Conservation (phyloP, 2,797 vertebrate species). For the Pterois miles region DNA sequence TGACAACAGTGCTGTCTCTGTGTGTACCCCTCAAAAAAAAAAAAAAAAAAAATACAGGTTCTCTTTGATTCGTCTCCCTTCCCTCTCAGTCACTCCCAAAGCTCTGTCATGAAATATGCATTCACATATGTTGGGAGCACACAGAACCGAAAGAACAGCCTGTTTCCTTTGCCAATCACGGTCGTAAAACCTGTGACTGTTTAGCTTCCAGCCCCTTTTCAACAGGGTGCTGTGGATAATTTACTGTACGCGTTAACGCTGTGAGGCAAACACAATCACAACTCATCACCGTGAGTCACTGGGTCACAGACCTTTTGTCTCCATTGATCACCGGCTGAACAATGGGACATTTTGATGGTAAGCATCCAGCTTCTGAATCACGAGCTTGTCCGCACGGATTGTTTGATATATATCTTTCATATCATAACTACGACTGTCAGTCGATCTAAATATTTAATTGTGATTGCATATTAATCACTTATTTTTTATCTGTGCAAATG, state of each 20-base stretch:
- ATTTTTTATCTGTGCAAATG: too few relatives aligned
- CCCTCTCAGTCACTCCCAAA: slow-evolving; percentile 44
- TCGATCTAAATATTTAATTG: too few relatives aligned
- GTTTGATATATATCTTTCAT: not conserved
- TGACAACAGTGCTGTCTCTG: slow-evolving; percentile 5
- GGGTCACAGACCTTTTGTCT: slow-evolving; percentile 41
- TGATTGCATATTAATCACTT: too few relatives aligned
- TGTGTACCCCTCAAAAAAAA: slow-evolving; percentile 27
- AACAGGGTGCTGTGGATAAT: slow-evolving; percentile 52
- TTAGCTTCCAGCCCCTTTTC: slow-evolving; percentile 24
- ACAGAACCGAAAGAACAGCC: slow-evolving; percentile 39
- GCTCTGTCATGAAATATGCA: slow-evolving; percentile 74
- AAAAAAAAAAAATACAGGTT: slow-evolving; percentile 39
- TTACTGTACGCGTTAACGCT: slow-evolving; percentile 53
- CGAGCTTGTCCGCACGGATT: not conserved
- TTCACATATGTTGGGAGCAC: slow-evolving; percentile 63
- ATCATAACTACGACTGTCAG: not conserved
- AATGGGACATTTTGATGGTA: slow-evolving; percentile 5
- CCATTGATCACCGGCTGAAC: slow-evolving; percentile 22
- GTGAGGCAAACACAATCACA: slow-evolving; percentile 58
- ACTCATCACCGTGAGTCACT: slow-evolving; percentile 27
- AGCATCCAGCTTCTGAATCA: not conserved
- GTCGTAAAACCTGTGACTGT: slow-evolving; percentile 31
- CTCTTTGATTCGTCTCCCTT: slow-evolving; percentile 36
- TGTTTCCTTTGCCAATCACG: slow-evolving; percentile 28